phyloP scores from a whole-genome alignment of 2,797 vertebrate species.

The Peromyscus nudipes region DNA sequence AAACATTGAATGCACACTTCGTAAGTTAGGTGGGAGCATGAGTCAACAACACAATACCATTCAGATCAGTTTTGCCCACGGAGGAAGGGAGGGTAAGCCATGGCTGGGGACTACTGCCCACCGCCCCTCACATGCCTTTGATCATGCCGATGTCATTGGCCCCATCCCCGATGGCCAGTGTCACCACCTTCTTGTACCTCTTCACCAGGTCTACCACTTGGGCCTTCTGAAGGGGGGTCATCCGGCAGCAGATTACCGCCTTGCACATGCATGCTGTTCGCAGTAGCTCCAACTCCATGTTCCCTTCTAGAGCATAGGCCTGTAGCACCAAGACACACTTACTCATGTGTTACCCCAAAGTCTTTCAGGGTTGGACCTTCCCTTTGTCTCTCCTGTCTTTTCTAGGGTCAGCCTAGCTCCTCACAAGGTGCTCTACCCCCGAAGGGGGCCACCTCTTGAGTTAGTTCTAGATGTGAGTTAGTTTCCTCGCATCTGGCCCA shows the following conservation, averaged over 20 bases:
- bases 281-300: conserved; percentile 93
- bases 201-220: conserved; percentile 97
- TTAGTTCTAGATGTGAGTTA: background rate
- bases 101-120: background rate
- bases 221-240: conserved; percentile 97
- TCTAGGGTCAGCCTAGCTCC: background rate
- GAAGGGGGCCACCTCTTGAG: background rate
- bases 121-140: conserved; percentile 90
- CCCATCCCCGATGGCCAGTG: conserved; percentile 95
- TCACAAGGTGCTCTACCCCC: background rate
- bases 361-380: background rate
- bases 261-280: conserved; percentile 94
- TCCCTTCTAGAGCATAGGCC: conserved; percentile 93
- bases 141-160: conserved; percentile 99
- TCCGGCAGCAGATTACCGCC: conserved; percentile 96
- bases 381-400: background rate
- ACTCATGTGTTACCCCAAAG: background rate
- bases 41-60: background rate
- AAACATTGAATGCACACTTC: background rate
- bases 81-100: conserved; percentile 47
- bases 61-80: background rate
- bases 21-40: background rate
- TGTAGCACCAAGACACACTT: conserved; percentile 81
- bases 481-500: conserved; percentile 17
- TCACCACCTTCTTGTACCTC: conserved; percentile 94